Evolutionary conservation across 1,140 invertebrate genomes (phyloP), one percentile per base, ranked within the genome.

Genomic region (Eciton burchellii): DNA sequence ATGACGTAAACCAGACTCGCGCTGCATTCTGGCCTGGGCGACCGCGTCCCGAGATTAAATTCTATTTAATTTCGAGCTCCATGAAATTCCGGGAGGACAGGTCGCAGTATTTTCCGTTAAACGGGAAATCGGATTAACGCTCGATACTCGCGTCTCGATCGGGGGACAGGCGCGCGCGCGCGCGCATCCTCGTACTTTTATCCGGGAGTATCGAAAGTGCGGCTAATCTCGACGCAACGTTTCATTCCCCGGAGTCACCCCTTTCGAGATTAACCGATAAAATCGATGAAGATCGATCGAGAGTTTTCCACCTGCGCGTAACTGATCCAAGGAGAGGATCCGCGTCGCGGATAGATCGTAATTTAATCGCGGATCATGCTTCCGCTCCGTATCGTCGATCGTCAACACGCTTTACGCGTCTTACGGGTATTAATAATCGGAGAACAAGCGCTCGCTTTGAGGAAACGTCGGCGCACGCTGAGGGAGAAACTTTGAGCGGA

Each of bases 1-100:
- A 89, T 93, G 92, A 93, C 89, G 91, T 89, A 92, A 92, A 93
- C 91, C 92, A 93, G 92, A 91, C 89, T 86, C 70, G 62, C 81
- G 68, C 35, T 82, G 60, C 60, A 71, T 62, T 72, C 76, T 29
- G 70, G 65, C 45, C 47, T 79, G 73, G 47, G 85, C 62, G 68
- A 84, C 84, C 71, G 72, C 49, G 84, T 76, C 56, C 82, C 70
- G 66, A 82, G 92, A 93, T 93, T 91, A 93, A 93, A 92, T 89
- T 92, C 89, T 89, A 92, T 90, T 93, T 93, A 93, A 93, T 93
- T 92, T 89, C 84, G 74, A 70, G 70, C 82, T 88, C 66, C 68
- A 87, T 86, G 84, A 88, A 92, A 90, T 86, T 90, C 68, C 65
- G 84, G 79, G 66, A 84, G 70, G 47, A 88, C 65, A 81, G 60